Evolutionary conservation across 2,888 invertebrate species (phyloP).

Genomic region (Lomographa bimaculata): DNA sequence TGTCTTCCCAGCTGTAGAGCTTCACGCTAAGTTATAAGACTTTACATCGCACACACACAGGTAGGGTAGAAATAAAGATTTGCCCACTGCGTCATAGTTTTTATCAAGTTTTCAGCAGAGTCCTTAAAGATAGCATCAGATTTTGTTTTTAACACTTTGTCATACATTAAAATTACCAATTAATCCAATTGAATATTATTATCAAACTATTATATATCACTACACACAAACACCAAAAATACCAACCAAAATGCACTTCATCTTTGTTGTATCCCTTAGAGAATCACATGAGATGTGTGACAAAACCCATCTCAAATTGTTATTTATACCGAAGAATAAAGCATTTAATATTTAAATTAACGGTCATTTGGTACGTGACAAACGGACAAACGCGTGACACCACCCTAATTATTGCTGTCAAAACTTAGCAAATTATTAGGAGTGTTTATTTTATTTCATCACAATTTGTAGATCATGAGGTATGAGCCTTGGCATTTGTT

Average conservation of each 20-base stretch:
- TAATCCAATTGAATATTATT: no score
- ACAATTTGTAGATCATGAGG: constrained; percentile 22
- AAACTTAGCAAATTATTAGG: constrained; percentile 54
- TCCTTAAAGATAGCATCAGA: no score
- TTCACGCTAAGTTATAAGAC: no score
- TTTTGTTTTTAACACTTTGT: no score
- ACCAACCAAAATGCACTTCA: constrained; percentile 62
- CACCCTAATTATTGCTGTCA: constrained; percentile 70
- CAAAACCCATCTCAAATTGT: constrained; percentile 48
- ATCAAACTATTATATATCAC: no score
- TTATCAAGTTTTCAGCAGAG: no score
- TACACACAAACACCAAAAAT: no score
- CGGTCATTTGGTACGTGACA: constrained; percentile 62
- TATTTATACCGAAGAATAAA: constrained; percentile 78
- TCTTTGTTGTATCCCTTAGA: constrained; percentile 49
- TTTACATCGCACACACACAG: no score
- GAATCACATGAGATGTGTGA: constrained; percentile 58
- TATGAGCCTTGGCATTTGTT: constrained; percentile 27
- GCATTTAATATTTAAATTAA: constrained; percentile 57
- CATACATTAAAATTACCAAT: no score
- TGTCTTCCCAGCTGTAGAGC: no score
- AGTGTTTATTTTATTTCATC: constrained; percentile 55
- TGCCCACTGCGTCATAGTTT: no score
- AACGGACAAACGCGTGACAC: constrained; percentile 67
- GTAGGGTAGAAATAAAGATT: no score